Conservation (phyloP, 2,797 vertebrate genomes). For the Muscicapa comitata region DNA sequence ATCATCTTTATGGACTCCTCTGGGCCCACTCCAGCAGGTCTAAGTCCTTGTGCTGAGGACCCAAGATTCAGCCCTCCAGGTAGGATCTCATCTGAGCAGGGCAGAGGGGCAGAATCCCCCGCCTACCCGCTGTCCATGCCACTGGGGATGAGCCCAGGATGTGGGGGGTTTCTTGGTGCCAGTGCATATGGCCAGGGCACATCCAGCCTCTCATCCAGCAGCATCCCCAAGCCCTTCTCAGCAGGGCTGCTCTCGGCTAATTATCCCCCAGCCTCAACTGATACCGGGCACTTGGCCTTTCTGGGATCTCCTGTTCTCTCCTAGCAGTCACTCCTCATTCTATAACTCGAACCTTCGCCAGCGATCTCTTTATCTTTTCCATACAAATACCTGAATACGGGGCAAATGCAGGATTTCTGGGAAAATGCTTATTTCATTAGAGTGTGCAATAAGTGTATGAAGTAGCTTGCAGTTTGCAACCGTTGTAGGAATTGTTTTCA, state of each 20-base stretch:
- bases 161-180: not conserved
- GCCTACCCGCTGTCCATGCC: too few species aligned
- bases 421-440: slow-evolving; percentile 92
- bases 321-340: not conserved
- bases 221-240: not conserved
- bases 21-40: not conserved
- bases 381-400: slow-evolving; percentile 85
- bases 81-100: not conserved
- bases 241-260: not conserved
- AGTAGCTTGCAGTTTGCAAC: slow-evolving; percentile 92
- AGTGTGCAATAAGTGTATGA: slow-evolving; percentile 91
- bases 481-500: slow-evolving; percentile 94
- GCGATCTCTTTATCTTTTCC: not conserved
- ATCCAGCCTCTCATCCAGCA: not conserved
- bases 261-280: not conserved
- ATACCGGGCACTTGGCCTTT: not conserved
- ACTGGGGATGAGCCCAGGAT: not conserved
- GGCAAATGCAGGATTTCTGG: slow-evolving; percentile 93
- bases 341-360: not conserved
- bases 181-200: fast-evolving
- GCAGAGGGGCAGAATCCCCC: not conserved
- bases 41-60: not conserved
- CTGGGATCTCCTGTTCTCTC: not conserved
- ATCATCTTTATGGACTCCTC: not conserved
- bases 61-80: not conserved